Conservation (phyloP, 2,888 invertebrate species). For the Dynastes tityus region DNA sequence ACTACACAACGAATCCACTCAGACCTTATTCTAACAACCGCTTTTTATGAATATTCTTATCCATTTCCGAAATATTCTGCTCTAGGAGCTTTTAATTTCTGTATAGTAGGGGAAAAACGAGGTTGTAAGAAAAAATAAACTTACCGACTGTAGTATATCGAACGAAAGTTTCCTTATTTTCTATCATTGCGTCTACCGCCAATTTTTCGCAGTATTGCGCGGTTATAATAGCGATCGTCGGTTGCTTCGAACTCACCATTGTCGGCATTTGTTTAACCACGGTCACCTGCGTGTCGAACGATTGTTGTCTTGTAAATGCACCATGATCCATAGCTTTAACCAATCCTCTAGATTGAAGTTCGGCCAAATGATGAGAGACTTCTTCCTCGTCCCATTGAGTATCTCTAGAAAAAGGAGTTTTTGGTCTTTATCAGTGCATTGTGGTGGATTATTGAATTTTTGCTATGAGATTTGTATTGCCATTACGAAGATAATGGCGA, state of each 20-base stretch:
- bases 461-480: too few species aligned
- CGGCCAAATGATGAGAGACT: slow-evolving; percentile 82
- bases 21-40: too few species aligned
- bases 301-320: slow-evolving; percentile 89
- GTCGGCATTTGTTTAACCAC: slow-evolving; percentile 97
- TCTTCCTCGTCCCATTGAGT: slow-evolving; percentile 87
- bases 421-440: too few species aligned
- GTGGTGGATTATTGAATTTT: too few species aligned
- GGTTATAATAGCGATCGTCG: slow-evolving; percentile 98
- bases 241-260: slow-evolving; percentile 90
- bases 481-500: too few species aligned
- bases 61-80: not conserved
- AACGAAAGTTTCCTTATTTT: slow-evolving; percentile 96
- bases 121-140: slow-evolving; percentile 64
- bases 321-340: slow-evolving; percentile 89
- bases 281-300: slow-evolving; percentile 86
- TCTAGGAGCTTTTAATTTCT: not conserved
- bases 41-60: too few species aligned
- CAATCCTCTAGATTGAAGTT: slow-evolving; percentile 86
- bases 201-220: slow-evolving; percentile 98
- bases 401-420: slow-evolving; percentile 71
- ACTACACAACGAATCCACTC: too few species aligned
- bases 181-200: slow-evolving; percentile 98
- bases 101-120: not conserved
- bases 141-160: slow-evolving; percentile 97